These are phyloP conservation scores for Sycophila sp. DNA, from an alignment of 1,140 invertebrate species.

Conservation along the genomic window DNA sequence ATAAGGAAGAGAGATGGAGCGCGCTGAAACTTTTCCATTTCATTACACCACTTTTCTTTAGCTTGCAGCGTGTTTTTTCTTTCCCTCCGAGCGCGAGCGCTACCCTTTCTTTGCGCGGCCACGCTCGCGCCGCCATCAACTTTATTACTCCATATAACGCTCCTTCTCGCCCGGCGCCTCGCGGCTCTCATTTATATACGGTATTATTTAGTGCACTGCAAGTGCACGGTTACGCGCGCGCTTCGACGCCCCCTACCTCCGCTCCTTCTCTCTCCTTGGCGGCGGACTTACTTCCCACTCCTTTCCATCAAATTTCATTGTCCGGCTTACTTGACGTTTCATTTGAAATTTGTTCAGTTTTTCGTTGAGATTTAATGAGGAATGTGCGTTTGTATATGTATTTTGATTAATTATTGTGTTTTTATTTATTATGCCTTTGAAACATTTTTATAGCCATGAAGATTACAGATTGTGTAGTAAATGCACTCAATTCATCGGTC, in stretches of 20 bases:
- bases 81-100: background rate
- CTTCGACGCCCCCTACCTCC: background rate
- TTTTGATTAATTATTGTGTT: no score
- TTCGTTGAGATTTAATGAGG: no score
- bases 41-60: conserved; percentile 48
- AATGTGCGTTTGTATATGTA: no score
- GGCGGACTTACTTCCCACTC: background rate
- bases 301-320: no score
- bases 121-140: conserved; percentile 45
- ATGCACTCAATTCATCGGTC: no score
- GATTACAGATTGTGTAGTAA: no score
- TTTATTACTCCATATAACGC: conserved; percentile 55
- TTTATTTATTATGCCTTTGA: no score
- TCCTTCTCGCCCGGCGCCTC: background rate
- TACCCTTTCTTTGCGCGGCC: background rate
- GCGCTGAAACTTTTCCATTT: conserved; percentile 59
- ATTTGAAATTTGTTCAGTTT: no score
- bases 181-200: conserved; percentile 14
- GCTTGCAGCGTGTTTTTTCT: background rate
- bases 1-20: conserved; percentile 38
- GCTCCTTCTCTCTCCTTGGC: background rate
- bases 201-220: conserved; percentile 14
- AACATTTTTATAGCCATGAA: no score
- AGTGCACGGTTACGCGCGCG: background rate
- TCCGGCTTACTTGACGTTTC: no score